phyloP scores from a whole-genome alignment of 2,888 invertebrate genomes.

The Acrobasis suavella region DNA sequence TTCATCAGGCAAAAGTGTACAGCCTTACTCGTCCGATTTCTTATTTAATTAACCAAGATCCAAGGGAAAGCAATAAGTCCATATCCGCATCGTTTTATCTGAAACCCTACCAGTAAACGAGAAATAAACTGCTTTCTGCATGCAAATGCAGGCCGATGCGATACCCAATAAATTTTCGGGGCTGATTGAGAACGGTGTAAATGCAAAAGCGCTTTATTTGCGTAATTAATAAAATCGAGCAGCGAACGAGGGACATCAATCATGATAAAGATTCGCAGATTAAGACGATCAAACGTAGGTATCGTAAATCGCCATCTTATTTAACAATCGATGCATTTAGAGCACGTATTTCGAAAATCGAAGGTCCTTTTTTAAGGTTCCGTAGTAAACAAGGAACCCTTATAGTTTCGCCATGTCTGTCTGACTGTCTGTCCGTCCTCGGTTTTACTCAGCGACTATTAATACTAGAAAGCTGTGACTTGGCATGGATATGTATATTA shows the following conservation, averaged over 20 bases:
- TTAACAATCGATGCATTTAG: slow-evolving; percentile 12
- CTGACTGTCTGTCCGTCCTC: too few relatives aligned
- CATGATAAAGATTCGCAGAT: slow-evolving; percentile 24
- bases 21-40: too few relatives aligned
- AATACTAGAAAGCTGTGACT: too few relatives aligned
- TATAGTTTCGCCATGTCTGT: too few relatives aligned
- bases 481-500: too few relatives aligned
- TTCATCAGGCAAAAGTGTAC: too few relatives aligned
- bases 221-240: slow-evolving; percentile 19
- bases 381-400: too few relatives aligned
- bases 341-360: background rate
- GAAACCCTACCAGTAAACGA: slow-evolving; percentile 3
- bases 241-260: slow-evolving; percentile 9
- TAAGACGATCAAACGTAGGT: slow-evolving; percentile 22
- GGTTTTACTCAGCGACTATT: too few relatives aligned
- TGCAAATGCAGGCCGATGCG: slow-evolving; percentile 11
- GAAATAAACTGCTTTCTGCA: slow-evolving; percentile 10
- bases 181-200: slow-evolving; percentile 13
- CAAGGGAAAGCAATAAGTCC: background rate
- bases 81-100: slow-evolving; percentile 3
- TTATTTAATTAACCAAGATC: background rate
- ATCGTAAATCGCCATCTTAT: slow-evolving; percentile 24
- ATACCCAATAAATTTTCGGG: slow-evolving; percentile 18
- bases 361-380: too few relatives aligned
- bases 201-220: slow-evolving; percentile 12